Evolutionary conservation across 2,888 invertebrate species (phyloP).

Genomic region (Trichogramma dendrolimi): DNA sequence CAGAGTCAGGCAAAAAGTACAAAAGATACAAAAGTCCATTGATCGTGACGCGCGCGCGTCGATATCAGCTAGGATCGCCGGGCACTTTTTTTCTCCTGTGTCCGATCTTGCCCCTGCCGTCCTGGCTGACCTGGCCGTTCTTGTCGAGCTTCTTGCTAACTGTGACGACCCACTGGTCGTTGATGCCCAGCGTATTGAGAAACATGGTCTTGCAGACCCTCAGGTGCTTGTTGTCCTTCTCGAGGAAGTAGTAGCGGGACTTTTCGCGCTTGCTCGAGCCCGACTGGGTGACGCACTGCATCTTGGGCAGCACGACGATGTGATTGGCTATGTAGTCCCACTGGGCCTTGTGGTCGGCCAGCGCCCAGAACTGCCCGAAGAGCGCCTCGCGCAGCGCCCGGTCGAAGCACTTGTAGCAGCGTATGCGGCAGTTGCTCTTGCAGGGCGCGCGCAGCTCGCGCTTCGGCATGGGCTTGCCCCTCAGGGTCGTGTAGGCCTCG

Average conservation of each 20-base stretch:
- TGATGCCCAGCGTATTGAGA: constrained; percentile 10
- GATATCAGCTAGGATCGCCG: background rate
- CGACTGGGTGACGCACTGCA: background rate
- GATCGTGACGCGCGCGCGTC: background rate
- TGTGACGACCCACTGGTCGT: constrained; percentile 3
- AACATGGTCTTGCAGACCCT: constrained; percentile 15
- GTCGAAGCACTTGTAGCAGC: background rate
- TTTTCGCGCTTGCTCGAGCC: background rate
- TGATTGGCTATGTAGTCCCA: constrained; percentile 14
- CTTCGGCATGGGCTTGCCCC: background rate
- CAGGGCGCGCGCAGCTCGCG: constrained; percentile 6
- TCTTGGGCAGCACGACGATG: constrained; percentile 6
- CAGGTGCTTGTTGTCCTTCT: too few relatives aligned
- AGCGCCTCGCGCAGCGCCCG: background rate
- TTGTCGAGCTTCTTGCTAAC: constrained; percentile 11
- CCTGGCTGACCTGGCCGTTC: constrained; percentile 4
- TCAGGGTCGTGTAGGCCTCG: constrained; percentile 3
- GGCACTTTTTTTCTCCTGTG: background rate
- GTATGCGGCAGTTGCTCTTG: background rate
- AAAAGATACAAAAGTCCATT: too few relatives aligned
- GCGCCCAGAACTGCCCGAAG: constrained; percentile 7
- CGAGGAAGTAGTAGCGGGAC: constrained; percentile 1
- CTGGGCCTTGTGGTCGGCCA: constrained; percentile 11
- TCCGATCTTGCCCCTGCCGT: constrained; percentile 6
- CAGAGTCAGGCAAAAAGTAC: too few relatives aligned